Evolutionary conservation across 2,797 vertebrate species (phyloP).

Genomic region (Sebastes jordani): DNA sequence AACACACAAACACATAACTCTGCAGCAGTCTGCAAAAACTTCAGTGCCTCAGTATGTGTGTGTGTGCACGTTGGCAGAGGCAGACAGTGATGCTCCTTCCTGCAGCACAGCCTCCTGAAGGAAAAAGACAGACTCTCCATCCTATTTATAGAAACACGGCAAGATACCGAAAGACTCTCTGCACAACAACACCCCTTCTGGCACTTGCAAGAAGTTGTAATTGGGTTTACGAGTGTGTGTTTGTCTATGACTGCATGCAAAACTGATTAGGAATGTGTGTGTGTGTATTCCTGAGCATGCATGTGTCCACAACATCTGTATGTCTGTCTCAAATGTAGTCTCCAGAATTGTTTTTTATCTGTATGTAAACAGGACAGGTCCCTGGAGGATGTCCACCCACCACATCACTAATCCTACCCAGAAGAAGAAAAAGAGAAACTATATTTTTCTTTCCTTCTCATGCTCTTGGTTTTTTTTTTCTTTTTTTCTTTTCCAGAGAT

Average conservation of each 20-base stretch:
- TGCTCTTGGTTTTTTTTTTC: not conserved
- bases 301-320: not conserved
- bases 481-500: not conserved
- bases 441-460: constrained; percentile 5
- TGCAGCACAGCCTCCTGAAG: constrained; percentile 55
- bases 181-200: constrained; percentile 49
- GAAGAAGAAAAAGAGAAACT: constrained; percentile 3
- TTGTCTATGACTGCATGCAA: not conserved
- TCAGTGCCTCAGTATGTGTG: not conserved
- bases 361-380: constrained; percentile 54
- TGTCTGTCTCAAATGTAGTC: constrained; percentile 4
- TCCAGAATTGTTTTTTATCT: constrained; percentile 34
- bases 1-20: constrained; percentile 4
- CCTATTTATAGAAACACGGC: constrained; percentile 71
- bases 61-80: constrained; percentile 13
- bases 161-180: constrained; percentile 43
- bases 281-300: not conserved
- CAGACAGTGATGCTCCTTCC: constrained; percentile 51
- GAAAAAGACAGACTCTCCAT: constrained; percentile 48
- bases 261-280: not conserved
- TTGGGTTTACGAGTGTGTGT: constrained; percentile 20
- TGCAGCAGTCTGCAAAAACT: constrained; percentile 26
- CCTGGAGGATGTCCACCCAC: constrained; percentile 26
- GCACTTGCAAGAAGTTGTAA: constrained; percentile 24
- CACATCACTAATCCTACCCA: constrained; percentile 26